Evolutionary conservation across 2,113 vertebrate species (phyloP).

Genomic region (Geothlypis trichas): DNA sequence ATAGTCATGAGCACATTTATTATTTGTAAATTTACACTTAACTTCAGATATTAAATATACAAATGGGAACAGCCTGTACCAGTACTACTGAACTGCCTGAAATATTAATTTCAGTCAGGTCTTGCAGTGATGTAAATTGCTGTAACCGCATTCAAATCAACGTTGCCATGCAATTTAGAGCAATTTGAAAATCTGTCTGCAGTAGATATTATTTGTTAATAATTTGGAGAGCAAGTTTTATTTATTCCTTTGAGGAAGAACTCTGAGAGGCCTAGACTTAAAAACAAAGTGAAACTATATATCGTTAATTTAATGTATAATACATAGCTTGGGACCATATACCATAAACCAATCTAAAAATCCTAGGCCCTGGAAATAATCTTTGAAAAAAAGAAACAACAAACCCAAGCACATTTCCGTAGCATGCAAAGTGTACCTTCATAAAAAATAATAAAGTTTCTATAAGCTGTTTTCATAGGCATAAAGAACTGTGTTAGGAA

Average conservation of each 20-base stretch:
- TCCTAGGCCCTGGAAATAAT: neutral
- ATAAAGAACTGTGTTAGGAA: neutral
- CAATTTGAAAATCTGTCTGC: neutral
- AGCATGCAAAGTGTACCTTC: neutral
- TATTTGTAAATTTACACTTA: slow-evolving; percentile 40
- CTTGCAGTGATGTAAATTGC: neutral
- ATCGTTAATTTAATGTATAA: neutral
- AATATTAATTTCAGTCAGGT: slow-evolving; percentile 2
- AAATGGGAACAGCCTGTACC: slow-evolving; percentile 15
- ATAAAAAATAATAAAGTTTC: neutral
- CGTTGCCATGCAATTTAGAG: neutral
- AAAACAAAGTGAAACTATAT: neutral
- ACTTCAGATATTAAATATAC: slow-evolving; percentile 8
- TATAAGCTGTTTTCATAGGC: neutral
- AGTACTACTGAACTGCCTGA: neutral
- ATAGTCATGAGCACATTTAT: slow-evolving; percentile 4
- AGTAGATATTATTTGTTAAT: neutral
- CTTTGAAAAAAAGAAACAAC: neutral
- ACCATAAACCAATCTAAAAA: neutral
- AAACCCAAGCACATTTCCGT: neutral
- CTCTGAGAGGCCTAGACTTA: neutral
- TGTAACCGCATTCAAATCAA: neutral
- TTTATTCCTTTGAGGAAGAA: neutral
- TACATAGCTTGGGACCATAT: neutral
- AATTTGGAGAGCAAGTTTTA: neutral